phyloP scores from a whole-genome alignment of 2,888 invertebrate genomes.

The Allygus modestus region DNA sequence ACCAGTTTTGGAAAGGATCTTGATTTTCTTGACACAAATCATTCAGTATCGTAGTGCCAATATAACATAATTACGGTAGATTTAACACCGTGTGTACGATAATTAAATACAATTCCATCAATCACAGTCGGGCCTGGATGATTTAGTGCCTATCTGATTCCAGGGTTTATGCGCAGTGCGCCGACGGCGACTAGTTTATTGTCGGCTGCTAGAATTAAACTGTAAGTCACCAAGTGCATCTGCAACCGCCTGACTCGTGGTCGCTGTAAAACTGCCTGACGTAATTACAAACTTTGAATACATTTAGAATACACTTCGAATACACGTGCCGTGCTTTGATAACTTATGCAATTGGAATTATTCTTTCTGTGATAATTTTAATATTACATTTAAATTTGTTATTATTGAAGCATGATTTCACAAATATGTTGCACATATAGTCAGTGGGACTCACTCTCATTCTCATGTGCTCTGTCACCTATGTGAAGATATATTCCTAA shows the following conservation, averaged over 20 bases:
- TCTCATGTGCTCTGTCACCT: no score
- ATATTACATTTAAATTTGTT: no score
- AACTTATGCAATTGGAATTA: no score
- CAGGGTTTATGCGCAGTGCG: background rate
- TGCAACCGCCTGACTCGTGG: background rate
- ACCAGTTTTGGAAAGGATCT: no score
- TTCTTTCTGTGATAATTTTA: no score
- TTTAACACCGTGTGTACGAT: background rate
- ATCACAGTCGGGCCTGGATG: background rate
- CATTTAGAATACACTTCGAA: background rate
- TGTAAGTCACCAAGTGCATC: background rate
- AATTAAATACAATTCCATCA: background rate
- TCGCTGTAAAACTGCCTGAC: background rate
- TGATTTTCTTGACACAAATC: no score
- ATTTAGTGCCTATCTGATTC: background rate
- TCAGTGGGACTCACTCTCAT: no score
- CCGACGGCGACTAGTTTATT: slow-evolving; percentile 10
- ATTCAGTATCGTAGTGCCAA: no score
- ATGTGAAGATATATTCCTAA: no score
- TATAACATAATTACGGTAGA: no score
- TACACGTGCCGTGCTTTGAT: background rate
- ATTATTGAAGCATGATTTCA: no score
- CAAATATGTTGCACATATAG: no score
- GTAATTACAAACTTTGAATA: background rate
- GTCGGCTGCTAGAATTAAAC: slow-evolving; percentile 16